phyloP scores from a whole-genome alignment of 2,797 vertebrate species.

The Liasis olivaceus region DNA sequence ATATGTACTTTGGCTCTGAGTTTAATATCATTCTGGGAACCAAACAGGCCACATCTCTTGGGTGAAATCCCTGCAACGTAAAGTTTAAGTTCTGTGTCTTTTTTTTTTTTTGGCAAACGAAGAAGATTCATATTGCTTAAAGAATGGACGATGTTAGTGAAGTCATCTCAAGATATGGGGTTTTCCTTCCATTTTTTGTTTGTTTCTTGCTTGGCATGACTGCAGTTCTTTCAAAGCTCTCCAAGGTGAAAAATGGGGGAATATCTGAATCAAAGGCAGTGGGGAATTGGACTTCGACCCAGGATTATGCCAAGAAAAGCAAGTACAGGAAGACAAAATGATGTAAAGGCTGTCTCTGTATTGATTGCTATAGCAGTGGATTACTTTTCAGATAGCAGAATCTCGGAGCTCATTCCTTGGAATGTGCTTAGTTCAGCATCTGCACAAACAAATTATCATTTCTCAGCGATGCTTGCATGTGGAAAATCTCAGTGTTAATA shows the following conservation, averaged over 20 bases:
- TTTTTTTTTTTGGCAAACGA: background rate
- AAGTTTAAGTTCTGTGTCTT: background rate
- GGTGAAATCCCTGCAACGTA: too few species aligned
- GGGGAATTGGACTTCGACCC: constrained; percentile 9
- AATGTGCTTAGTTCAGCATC: constrained; percentile 21
- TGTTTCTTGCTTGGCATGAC: background rate
- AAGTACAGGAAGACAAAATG: background rate
- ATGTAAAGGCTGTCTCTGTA: constrained; percentile 4
- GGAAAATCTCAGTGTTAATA: constrained; percentile 6
- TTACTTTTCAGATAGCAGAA: constrained; percentile 34
- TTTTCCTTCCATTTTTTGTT: background rate
- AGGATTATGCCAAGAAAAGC: constrained; percentile 4
- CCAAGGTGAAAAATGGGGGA: background rate
- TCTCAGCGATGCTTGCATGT: background rate
- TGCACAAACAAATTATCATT: constrained; percentile 19
- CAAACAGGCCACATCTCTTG: background rate
- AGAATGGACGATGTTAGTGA: background rate
- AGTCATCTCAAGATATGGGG: background rate
- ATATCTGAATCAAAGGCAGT: background rate
- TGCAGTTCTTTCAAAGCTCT: background rate
- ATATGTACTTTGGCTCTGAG: background rate
- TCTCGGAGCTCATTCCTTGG: background rate
- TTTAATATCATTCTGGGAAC: background rate
- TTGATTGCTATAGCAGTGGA: constrained; percentile 25
- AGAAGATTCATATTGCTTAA: background rate